Evolutionary conservation across 2,888 invertebrate genomes (phyloP), one percentile per base, ranked within the genome.

Genomic region (Leptarthrus brevirostris): DNA sequence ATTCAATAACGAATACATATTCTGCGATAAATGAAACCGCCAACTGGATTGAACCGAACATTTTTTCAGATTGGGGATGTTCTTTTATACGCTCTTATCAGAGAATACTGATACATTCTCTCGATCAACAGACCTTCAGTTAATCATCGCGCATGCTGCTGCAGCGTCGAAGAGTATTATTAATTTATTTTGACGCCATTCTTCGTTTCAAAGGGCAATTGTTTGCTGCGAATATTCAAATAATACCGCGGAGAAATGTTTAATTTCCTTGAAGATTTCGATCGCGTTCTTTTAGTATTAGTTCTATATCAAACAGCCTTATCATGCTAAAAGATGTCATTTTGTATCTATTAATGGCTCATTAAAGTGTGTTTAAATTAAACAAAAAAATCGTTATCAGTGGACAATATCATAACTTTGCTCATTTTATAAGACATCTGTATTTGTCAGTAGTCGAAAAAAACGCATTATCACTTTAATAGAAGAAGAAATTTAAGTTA

Each of bases 61-160:
- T 5, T 12, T 20, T 18, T 18, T 30, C 3, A 10, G 54, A 54
- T n/a, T 24, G 16, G 3, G 24, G n/a, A 30, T 30, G 54, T 14
- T 26, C 54, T 54, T 54, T 54, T 54, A 54, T 54, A 54, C 6
- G 4, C n/a, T 14, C n/a, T 54, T 54, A 54, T 54, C 54, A 54
- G 16, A 2, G 49, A 49, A 49, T 0, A n/a, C n/a, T 40, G 1
- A 3, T 30, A 8, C 30, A 8, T 30, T 30, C 47, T 3, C 47
- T 20, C 18, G 22, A 49, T n/a, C 14, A 49, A 3, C 18, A 49
- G 49, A 20, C 49, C 49, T 49, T 49, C 49, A 20, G 16, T 49
- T 49, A 49, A 49, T 49, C 18, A 49, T 49, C 18, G 49, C 18
- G 49, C 49, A 49, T 49, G 49, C 49, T 12, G 14, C 44, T 49